Evolutionary conservation across 1,140 invertebrate species (phyloP), one percentile per base, ranked within the genome.

Genomic region (Drosophila nigromelanica): DNA sequence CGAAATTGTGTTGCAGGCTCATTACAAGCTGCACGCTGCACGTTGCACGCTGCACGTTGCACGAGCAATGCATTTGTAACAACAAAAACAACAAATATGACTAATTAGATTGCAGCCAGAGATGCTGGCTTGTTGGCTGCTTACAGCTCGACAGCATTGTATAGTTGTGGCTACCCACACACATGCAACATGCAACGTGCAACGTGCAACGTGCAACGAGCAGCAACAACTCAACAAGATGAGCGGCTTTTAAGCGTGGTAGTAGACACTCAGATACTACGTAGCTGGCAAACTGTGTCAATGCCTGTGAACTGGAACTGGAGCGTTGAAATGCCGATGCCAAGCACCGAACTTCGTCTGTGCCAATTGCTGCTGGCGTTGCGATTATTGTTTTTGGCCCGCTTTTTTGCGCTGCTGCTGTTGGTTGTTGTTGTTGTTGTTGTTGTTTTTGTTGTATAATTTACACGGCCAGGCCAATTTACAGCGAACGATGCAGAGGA

Each of bases 281-380:
- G 35, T 58, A 56, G 35, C 43, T 58, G 51, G 55, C 47, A 78
- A 90, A 90, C 73, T 90, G 82, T 90, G 87, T 90, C 87, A 90
- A 90, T 90, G 87, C 72, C 87, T 90, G 87, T 90, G 87, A 90
- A 90, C 87, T 90, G 87, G 82, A 90, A 90, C 87, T 90, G 82
- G 79, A 87, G 79, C 83, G 76, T 80, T 77, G 79, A 69, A 63
- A 50, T 61, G 63, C 68, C 60, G 56, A 27, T 11, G 1, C 4
- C 7, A n/a, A 15, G 14, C 55, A 12, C n/a, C n/a, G 10, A 30
- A 27, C 43, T 24, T 27, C 14, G 45, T 24, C 54, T 42, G 14
- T 30, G 50, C 51, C 37, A 21, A 30, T 35, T 39, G 40, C 37
- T 63, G 52, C 58, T 63, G 47, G 15, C 24, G 21, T 54, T 63